Percentiles rank a stretch among this genome's conserved stretches.
Conservation (phyloP, 92 coral and sea anemone species). For the Ricordea florida region DNA sequence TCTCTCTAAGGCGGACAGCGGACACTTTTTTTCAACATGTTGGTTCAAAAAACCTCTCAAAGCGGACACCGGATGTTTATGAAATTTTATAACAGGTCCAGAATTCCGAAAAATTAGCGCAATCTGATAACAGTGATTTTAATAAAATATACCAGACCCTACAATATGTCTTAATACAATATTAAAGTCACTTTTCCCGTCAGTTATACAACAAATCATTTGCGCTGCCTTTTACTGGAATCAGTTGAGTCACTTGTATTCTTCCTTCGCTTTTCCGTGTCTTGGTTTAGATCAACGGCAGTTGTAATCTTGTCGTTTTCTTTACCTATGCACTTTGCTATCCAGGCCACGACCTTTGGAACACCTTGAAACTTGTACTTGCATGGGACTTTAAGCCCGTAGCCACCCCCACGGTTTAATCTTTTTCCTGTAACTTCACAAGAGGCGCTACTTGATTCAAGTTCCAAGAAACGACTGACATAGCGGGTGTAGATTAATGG, state of each 20-base stretch:
- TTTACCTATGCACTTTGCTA: constrained; percentile 15
- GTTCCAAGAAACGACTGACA: constrained; percentile 10
- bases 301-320: constrained; percentile 1
- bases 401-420: constrained; percentile 20
- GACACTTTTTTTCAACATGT: constrained; percentile 11
- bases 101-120: constrained; percentile 5
- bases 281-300: constrained; percentile 16
- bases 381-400: constrained; percentile 12
- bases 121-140: constrained; percentile 14
- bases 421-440: constrained; percentile 11
- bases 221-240: constrained; percentile 19
- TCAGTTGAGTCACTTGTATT: constrained; percentile 21
- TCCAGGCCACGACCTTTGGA: constrained; percentile 20
- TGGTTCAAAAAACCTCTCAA: constrained; percentile 10
- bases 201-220: constrained; percentile 11
- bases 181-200: constrained; percentile 13
- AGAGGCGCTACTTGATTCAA: constrained; percentile 6
- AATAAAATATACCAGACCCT: no score
- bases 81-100: constrained; percentile 12
- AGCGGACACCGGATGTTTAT: constrained; percentile 9
- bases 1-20: constrained; percentile 3
- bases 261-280: constrained; percentile 10
- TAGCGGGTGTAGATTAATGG: constrained; percentile 12
- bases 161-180: constrained; percentile 7
- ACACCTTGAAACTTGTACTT: constrained; percentile 4